Base-by-base conservation (phyloP, 1,140 invertebrate genomes). In the Cherax quadricarinatus region DNA sequence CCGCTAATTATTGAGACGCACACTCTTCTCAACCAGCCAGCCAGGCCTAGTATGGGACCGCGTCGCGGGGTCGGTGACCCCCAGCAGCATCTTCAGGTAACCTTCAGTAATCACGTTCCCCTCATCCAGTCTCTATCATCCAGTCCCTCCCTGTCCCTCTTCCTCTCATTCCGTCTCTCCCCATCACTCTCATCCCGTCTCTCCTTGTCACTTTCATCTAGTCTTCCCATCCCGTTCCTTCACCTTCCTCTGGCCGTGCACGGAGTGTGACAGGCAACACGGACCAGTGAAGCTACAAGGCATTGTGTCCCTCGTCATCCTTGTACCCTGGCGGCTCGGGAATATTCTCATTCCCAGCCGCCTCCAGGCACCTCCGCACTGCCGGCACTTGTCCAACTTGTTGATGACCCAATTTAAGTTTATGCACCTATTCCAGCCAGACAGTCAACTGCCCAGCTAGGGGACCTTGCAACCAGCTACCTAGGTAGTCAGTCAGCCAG, bases 401-500 rank as follows among this genome's bases (percentile, higher is more conserved):
- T 49, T 70, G 66, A 86, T 75, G 84, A 75, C 84, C 62, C 84
- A 86, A 86, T 86, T 86, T 85, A 85, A 86, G 66, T 75, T 86
- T 73, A 86, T 86, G 41, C 73, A 53, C 49, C 83, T 86, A 86
- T 86, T 73, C 70, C 66, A 14, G 21, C 49, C 14, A 41, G 57
- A 66, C 53, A 62, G 83, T 60, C 41, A 57, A 85, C 70, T 75
- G n/a, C 5, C 70, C 70, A 9, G 21, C 70, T 21, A 75, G 21
- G n/a, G 14, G 70, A 30, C 70, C 24, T 7, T 5, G 3, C 6
- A n/a, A 75, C 70, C 12, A 14, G 70, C 70, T 0, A 75, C 70
- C 70, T n/a, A 30, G n/a, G 14, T 21, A 24, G 24, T 30, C 70
- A 30, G n/a, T 21, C 70, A 75, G n/a, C 70, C 70, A 14, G 18